Conservation (phyloP, 2,888 invertebrate genomes). For the Parthenolecanium corni region DNA sequence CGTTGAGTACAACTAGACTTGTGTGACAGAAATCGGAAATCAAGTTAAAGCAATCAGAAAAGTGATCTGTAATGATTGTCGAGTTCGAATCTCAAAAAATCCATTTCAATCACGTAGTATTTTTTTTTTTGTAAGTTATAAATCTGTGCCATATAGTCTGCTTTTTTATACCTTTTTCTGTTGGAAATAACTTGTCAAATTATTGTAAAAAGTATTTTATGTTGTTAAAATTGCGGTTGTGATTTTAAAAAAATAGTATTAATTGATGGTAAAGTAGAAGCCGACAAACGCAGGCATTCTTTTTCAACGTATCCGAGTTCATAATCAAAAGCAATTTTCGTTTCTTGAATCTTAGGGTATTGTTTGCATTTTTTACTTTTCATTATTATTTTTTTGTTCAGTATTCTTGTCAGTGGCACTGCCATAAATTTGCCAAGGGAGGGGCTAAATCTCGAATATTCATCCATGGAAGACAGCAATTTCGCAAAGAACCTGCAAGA, state of each 20-base stretch:
- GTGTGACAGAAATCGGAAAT: too few species aligned
- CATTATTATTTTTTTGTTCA: background rate
- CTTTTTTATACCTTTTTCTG: background rate
- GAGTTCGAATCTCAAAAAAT: too few species aligned
- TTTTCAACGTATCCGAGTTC: background rate
- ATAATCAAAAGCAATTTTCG: slow-evolving; percentile 18
- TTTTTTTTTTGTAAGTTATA: too few species aligned
- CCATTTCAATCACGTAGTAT: too few species aligned
- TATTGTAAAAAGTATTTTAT: too few species aligned
- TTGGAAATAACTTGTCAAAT: background rate
- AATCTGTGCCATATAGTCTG: background rate
- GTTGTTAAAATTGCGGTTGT: background rate
- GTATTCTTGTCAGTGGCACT: background rate
- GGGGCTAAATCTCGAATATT: too few species aligned
- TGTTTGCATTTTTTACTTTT: background rate
- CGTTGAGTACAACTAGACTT: too few species aligned
- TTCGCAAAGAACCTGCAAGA: too few species aligned
- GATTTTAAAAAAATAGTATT: background rate
- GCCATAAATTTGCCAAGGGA: too few species aligned
- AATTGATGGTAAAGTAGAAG: background rate
- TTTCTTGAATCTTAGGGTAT: background rate
- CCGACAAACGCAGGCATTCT: background rate
- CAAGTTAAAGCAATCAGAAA: too few species aligned
- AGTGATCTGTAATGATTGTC: too few species aligned
- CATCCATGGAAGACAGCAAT: too few species aligned